phyloP scores from a whole-genome alignment of 2,797 vertebrate species.

The Arctocebus calabarensis region DNA sequence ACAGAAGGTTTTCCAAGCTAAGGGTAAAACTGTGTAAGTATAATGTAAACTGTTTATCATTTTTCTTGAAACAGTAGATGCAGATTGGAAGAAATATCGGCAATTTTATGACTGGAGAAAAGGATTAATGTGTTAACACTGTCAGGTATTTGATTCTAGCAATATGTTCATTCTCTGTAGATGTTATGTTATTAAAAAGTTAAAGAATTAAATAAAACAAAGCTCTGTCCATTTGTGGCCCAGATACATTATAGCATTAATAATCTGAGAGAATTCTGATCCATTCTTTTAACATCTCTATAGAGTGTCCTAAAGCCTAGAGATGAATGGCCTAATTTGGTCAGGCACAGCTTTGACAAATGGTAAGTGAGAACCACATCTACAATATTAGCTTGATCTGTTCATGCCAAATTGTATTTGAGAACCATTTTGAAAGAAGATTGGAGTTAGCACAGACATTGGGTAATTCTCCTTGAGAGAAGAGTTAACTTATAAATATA shows the following conservation, averaged over 20 bases:
- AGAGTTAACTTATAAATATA: neutral
- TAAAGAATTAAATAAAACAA: conserved; percentile 8
- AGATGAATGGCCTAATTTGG: neutral
- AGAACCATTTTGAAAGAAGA: conserved; percentile 43
- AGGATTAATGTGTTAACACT: neutral
- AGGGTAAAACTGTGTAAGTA: neutral
- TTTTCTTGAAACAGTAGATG: neutral
- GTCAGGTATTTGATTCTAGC: neutral
- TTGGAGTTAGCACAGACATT: neutral
- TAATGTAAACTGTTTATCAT: neutral
- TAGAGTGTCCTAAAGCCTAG: neutral
- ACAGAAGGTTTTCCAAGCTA: neutral
- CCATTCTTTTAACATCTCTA: neutral
- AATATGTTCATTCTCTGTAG: conserved; percentile 3
- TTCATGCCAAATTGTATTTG: neutral
- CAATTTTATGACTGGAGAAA: neutral
- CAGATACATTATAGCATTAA: neutral
- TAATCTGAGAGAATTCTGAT: neutral
- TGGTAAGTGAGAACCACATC: neutral
- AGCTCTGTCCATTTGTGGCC: neutral
- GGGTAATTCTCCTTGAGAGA: neutral
- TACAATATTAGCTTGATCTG: neutral
- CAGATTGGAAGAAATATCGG: neutral
- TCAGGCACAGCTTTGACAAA: neutral
- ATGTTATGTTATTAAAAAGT: neutral